A percentile compares a stretch with the other conserved stretches of the same genome.
Evolutionary conservation across 2,888 invertebrate species (phyloP).

Genomic region (Helicoverpa assulta): DNA sequence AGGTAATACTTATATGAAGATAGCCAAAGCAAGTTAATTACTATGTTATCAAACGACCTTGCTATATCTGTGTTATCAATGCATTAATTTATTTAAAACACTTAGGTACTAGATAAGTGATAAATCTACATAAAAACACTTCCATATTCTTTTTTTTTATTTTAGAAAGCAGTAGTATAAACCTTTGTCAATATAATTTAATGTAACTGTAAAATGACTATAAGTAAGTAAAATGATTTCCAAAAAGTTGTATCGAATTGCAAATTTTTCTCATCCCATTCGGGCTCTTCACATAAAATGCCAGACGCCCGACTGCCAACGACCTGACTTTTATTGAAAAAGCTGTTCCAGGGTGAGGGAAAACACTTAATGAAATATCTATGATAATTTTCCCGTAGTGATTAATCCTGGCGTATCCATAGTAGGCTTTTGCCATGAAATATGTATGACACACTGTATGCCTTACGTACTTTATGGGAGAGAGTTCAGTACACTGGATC

Average conservation of each 20-base stretch:
- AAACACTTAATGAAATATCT: constrained; percentile 48
- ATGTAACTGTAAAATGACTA: neutral
- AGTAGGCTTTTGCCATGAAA: constrained; percentile 21
- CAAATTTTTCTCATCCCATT: constrained; percentile 15
- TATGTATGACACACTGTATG: constrained; percentile 32
- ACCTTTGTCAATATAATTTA: too few species aligned
- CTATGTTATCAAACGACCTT: constrained; percentile 53
- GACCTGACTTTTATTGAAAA: constrained; percentile 38
- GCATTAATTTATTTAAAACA: constrained; percentile 18
- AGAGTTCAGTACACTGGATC: neutral
- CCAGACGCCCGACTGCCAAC: constrained; percentile 38
- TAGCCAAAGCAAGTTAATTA: constrained; percentile 30
- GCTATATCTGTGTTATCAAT: constrained; percentile 40
- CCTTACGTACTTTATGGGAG: neutral
- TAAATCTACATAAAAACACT: constrained; percentile 6
- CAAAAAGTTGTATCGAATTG: constrained; percentile 21
- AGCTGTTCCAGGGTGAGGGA: constrained; percentile 16
- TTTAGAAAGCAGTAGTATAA: too few species aligned
- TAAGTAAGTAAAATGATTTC: constrained; percentile 7
- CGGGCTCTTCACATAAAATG: constrained; percentile 32
- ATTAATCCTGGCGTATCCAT: constrained; percentile 12
- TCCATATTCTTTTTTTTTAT: neutral
- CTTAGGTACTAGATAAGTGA: constrained; percentile 29
- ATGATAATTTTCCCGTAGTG: constrained; percentile 26
- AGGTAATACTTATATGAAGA: constrained; percentile 1